Base-by-base conservation (phyloP, 2,888 invertebrate genomes). In the Caradrina kadenii region DNA sequence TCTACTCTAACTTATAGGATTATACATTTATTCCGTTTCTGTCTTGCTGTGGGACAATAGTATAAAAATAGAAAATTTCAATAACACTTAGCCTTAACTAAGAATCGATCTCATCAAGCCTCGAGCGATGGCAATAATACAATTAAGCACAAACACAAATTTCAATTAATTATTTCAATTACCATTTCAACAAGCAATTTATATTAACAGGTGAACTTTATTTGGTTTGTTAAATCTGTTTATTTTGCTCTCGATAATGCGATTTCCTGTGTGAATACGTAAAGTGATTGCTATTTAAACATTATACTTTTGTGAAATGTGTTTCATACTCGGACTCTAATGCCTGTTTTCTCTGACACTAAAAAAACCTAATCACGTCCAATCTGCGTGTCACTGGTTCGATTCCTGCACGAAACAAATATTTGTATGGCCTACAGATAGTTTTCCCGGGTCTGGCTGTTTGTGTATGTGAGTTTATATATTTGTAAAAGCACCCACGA, bases 121-220 rank as follows among this genome's bases (percentile, higher is more conserved):
- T 50, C 49, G 31, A 50, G 4, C 35, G 54, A 22, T 17, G 49
- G 39, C 15, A 55, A 22, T 11, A 26, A 49, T 22, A 19, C 22
- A 79, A 71, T 67, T 76, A 74, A 81, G 60, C 64, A 69, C 62
- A 72, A 79, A 81, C 79, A 72, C 79, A 68, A 81, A 86, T 86
- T 85, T 75, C 71, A 85, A 87, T 90, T 86, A 85, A 88, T 88
- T 83, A 79, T 80, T 84, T 80, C 76, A 76, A 79, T 82, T 78
- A 88, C 82, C 83, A 87, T 83, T 86, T 86, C 83, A 87, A 87
- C 87, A 81, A 84, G 70, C 84, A 81, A 87, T 88, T 83, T 79
- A 80, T 84, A 84, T 84, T 83, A 86, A 84, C 82, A 82, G 72
- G 68, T 80, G 73, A 77, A 75, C 66, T 82, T 81, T 79, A 78